Base-by-base conservation (phyloP, 2,888 invertebrate genomes). In the Seira musarum region DNA sequence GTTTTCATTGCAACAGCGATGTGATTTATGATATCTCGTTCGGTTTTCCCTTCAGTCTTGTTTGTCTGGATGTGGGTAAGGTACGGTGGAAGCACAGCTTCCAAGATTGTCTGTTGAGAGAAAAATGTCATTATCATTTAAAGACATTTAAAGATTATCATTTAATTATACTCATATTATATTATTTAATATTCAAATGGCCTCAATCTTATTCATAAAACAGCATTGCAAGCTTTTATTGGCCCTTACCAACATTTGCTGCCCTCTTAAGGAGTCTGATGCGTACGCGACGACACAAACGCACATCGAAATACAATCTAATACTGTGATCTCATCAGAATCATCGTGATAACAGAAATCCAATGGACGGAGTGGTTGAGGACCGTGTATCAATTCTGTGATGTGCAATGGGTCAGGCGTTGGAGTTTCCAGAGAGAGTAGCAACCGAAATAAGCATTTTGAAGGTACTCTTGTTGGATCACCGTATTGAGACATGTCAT, bases 301-400 rank as follows among this genome's bases (percentile, higher is more conserved):
- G 88, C 99, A 99, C 74, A 99, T 92, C n/a, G 98, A 97, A 88
- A 99, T 96, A 87, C 98, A 98, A 88, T 99, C 99, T 82, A 99
- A 90, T 6, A 99, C 95, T 10, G 96, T 96, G 71, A 99, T 98
- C 91, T 97, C 96, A 89, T 98, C 98, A 70, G 97, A 95, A 88
- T 99, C 99, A 88, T 99, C 98, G 86, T 98, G 95, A 89, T 99
- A 99, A 89, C 99, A 99, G 89, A 99, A 98, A 90, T 99, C 99
- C 71, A 98, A 94, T 0, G 98, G 96, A 88, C 96, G 95, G 17
- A 98, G 90, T 0, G 96, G 96, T 87, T 96, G 96, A 19, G 95
- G 95, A 87, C 94, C 97, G 89, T 97, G 97, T 0, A 96, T 96
- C 19, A 96, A 89, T 88, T 96, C 96, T 0, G 95, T 95, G 85